These are phyloP conservation scores for Eupeodes luniger DNA, from an alignment of 2,888 invertebrate genomes.

Conservation along the genomic window DNA sequence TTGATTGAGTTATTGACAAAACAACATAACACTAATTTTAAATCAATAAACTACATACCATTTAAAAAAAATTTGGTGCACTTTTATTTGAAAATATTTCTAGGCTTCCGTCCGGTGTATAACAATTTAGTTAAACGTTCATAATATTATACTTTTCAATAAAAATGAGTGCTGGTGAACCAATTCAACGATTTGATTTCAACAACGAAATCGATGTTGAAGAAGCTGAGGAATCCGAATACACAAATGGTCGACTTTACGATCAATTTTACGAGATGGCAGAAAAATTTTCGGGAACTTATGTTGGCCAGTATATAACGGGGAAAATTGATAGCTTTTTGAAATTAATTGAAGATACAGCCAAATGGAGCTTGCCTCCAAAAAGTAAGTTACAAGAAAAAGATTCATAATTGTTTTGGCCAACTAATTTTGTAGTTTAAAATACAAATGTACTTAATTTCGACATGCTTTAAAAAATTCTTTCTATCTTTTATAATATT, in stretches of 20 bases:
- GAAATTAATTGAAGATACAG: conserved; percentile 81
- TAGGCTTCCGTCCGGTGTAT: conserved; percentile 25
- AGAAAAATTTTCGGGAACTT: conserved; percentile 80
- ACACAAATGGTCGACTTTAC: conserved; percentile 50
- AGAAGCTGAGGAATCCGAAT: conserved; percentile 31
- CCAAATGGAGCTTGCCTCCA: conserved; percentile 83
- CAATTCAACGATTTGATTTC: not conserved
- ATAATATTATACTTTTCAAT: not conserved
- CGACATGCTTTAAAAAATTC: too few relatives aligned
- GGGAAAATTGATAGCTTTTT: conserved; percentile 80
- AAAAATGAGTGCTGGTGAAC: conserved; percentile 51
- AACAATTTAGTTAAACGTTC: conserved; percentile 18
- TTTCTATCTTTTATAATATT: too few relatives aligned
- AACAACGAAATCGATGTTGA: conserved; percentile 29
- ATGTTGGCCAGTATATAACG: conserved; percentile 80
- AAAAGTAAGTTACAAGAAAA: conserved; percentile 77
- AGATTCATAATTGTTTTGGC: too few relatives aligned
- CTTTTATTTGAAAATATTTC: conserved; percentile 6
- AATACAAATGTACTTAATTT: too few relatives aligned
- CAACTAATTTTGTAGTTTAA: too few relatives aligned
- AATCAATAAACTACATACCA: too few relatives aligned
- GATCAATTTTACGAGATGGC: conserved; percentile 78
- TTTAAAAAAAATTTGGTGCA: too few relatives aligned
- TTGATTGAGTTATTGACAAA: not conserved
- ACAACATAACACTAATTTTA: too few relatives aligned